phyloP scores from a whole-genome alignment of 2,888 invertebrate genomes.

The Lithophane semibrunnea region DNA sequence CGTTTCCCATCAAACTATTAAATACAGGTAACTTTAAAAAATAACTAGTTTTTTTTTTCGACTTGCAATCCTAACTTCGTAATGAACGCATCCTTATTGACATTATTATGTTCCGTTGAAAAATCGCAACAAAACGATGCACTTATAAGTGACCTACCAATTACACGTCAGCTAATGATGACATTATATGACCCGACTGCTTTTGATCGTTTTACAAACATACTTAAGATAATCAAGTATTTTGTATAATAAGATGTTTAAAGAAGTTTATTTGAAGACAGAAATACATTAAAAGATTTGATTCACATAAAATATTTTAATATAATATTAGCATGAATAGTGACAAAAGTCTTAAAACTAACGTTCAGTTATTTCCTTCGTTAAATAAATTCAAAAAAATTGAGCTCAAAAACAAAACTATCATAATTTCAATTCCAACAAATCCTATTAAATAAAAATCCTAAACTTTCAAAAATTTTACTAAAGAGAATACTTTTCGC shows the following conservation, averaged over 20 bases:
- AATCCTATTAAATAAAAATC: slow-evolving; percentile 48
- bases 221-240: slow-evolving; percentile 44
- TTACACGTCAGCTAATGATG: slow-evolving; percentile 45
- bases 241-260: slow-evolving; percentile 25
- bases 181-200: slow-evolving; percentile 63
- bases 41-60: slow-evolving; percentile 57
- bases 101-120: slow-evolving; percentile 41
- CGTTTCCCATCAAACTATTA: slow-evolving; percentile 51
- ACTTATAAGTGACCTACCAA: slow-evolving; percentile 49
- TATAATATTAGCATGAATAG: slow-evolving; percentile 35
- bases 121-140: slow-evolving; percentile 57
- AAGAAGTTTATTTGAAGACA: slow-evolving; percentile 37
- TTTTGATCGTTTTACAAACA: slow-evolving; percentile 42
- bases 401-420: slow-evolving; percentile 62
- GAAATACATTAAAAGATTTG: slow-evolving; percentile 29
- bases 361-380: slow-evolving; percentile 45
- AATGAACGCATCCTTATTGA: slow-evolving; percentile 57
- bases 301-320: slow-evolving; percentile 23
- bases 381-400: slow-evolving; percentile 59
- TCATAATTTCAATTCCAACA: slow-evolving; percentile 66
- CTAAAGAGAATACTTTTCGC: slow-evolving; percentile 61
- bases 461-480: slow-evolving; percentile 59
- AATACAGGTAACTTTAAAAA: slow-evolving; percentile 63
- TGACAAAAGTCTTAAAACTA: slow-evolving; percentile 57
- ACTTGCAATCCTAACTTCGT: slow-evolving; percentile 57